Base-by-base conservation (phyloP, 2,113 vertebrate species). In the Halichoerus grypus region DNA sequence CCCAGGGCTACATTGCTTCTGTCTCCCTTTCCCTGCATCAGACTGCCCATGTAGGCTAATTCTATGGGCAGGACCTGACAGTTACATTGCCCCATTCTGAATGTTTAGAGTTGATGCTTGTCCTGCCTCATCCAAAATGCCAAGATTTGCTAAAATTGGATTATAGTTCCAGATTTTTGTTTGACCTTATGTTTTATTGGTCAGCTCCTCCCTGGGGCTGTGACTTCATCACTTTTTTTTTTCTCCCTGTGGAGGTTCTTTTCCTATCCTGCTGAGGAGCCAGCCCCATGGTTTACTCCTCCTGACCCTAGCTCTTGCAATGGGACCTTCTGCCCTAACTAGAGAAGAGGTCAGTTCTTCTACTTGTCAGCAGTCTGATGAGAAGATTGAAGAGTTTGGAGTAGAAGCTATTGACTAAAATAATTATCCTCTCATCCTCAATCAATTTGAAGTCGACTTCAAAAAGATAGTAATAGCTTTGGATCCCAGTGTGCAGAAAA, bases 381-480 rank as follows among this genome's bases (percentile, higher is more conserved):
- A 94, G 94, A 95, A 96, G 28, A 21, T 18, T 51, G 55, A 83
- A 79, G 49, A 11, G 39, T 72, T 33, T 69, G 22, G 28, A 88
- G 26, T 69, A 89, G 88, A 96, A 92, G 83, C 13, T 79, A 65
- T 53, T 93, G 49, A 83, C 65, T 87, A 80, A 95, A 97, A 97
- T 93, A 91, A 85, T 89, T 86, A 89, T 93, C 51, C 31, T 93
- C 15, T 93, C 22, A 89, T 96, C 16, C 39, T 97, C 55, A 91
- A 88, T 88, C 65, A 94, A 63, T 95, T 83, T 97, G 88, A 89
- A 91, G 26, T 94, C n/a, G 85, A 61, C n/a, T 86, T 96, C 63
- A 94, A 57, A 87, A 61, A 97, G 42, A 92, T 26, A 42, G 22
- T 86, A 94, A 88, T 81, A 71, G 14, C 39, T 94, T 95, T 91